A percentile compares a stretch with the other conserved stretches of the same genome.
phyloP scores from a whole-genome alignment of 2,888 invertebrate genomes.

The Anthrax anthrax region DNA sequence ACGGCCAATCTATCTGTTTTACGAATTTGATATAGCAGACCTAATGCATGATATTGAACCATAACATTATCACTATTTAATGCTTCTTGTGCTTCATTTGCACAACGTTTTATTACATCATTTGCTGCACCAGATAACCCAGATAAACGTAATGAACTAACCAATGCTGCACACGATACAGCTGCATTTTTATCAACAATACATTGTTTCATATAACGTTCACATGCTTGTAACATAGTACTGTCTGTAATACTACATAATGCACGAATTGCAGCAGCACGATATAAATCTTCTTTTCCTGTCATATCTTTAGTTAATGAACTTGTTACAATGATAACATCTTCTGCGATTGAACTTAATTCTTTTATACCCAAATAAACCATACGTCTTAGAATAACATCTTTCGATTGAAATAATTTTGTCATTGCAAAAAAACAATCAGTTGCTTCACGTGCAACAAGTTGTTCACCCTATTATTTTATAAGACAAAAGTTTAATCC shows the following conservation, averaged over 20 bases:
- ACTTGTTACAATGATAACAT: constrained; percentile 98
- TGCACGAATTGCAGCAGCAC: constrained; percentile 93
- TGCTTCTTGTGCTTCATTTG: constrained; percentile 96
- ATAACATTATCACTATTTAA: constrained; percentile 66
- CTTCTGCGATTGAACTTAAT: constrained; percentile 84
- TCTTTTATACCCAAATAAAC: constrained; percentile 96
- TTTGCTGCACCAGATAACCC: constrained; percentile 63
- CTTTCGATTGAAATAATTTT: constrained; percentile 94
- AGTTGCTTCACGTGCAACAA: constrained; percentile 91
- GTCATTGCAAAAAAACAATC: constrained; percentile 99
- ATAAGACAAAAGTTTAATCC: too few species aligned
- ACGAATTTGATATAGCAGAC: constrained; percentile 86
- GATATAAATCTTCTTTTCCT: constrained; percentile 77
- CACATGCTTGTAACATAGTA: constrained; percentile 89
- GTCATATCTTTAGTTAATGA: constrained; percentile 98
- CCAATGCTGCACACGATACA: constrained; percentile 93
- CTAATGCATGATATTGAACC: constrained; percentile 96
- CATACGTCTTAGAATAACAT: constrained; percentile 84
- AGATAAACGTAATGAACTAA: constrained; percentile 72
- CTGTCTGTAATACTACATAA: constrained; percentile 94
- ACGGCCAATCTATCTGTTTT: constrained; percentile 91
- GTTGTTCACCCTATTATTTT: constrained; percentile 76
- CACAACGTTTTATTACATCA: constrained; percentile 95
- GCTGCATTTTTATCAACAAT: constrained; percentile 95
- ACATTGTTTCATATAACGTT: constrained; percentile 99